phyloP scores from a whole-genome alignment of 2,113 vertebrate genomes.

The Poeciliopsis retropinna region DNA sequence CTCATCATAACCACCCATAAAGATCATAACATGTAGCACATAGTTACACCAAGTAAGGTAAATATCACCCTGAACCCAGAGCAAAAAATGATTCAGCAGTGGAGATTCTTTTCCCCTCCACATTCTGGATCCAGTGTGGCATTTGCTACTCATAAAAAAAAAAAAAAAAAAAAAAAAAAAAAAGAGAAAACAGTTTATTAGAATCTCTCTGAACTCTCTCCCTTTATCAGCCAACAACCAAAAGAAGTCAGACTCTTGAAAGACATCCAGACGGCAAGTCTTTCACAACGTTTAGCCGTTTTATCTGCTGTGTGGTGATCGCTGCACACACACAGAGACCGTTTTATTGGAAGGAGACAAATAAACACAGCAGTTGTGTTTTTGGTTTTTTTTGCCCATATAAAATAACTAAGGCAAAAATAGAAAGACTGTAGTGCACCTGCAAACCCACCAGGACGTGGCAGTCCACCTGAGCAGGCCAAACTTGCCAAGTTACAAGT shows the following conservation, averaged over 20 bases:
- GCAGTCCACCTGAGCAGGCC: no score
- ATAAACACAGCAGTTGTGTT: no score
- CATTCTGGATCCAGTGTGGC: neutral
- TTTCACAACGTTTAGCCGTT: neutral
- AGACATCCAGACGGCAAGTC: neutral
- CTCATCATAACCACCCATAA: neutral
- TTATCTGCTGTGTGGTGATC: neutral
- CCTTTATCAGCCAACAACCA: neutral
- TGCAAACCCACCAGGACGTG: no score
- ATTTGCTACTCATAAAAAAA: neutral
- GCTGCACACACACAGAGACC: neutral
- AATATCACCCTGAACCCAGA: neutral
- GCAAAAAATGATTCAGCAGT: neutral
- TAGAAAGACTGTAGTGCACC: no score
- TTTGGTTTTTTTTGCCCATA: no score
- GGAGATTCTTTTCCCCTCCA: neutral
- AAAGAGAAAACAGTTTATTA: neutral
- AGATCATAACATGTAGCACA: neutral
- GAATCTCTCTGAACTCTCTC: neutral
- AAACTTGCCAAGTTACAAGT: no score
- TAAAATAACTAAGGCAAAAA: no score
- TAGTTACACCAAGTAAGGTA: constrained; percentile 7
- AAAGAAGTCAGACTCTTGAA: neutral
- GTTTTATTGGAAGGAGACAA: no score
- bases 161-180: neutral